These are phyloP conservation scores for Squalus acanthias DNA, from an alignment of 2,797 vertebrate species.

Conservation along the genomic window DNA sequence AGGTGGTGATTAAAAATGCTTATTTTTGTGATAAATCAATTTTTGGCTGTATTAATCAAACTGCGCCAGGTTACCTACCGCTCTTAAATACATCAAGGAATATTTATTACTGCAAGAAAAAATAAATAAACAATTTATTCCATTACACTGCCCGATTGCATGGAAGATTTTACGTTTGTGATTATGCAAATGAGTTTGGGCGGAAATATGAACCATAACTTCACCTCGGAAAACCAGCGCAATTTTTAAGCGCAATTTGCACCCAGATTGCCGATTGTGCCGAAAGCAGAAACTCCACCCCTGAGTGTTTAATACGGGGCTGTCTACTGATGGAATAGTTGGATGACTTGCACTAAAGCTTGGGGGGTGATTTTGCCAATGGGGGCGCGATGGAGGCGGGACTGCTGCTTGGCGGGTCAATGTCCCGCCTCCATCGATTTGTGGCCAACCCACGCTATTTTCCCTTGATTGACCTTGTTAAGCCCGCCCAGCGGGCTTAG, in stretches of 20 bases:
- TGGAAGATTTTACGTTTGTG: not conserved
- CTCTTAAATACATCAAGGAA: not conserved
- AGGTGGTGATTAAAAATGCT: not conserved
- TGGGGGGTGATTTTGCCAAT: not conserved
- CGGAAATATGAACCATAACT: not conserved
- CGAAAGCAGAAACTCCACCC: not conserved
- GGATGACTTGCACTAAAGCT: not conserved
- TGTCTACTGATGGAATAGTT: not conserved
- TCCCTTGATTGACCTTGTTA: no score
- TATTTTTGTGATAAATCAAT: not conserved
- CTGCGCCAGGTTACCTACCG: no score
- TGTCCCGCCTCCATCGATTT: no score
- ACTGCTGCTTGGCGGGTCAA: no score
- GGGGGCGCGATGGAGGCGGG: no score
- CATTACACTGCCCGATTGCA: not conserved
- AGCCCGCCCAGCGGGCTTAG: no score
- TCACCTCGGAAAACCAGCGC: not conserved
- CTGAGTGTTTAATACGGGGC: not conserved
- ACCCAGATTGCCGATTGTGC: not conserved
- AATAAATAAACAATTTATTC: no score
- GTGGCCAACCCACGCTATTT: no score
- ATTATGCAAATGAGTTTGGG: not conserved
- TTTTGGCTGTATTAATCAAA: not conserved
- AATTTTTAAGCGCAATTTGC: not conserved
- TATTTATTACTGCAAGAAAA: not conserved